These are phyloP conservation scores for Neoascia interrupta DNA, from an alignment of 2,888 invertebrate genomes.

Conservation along the genomic window DNA sequence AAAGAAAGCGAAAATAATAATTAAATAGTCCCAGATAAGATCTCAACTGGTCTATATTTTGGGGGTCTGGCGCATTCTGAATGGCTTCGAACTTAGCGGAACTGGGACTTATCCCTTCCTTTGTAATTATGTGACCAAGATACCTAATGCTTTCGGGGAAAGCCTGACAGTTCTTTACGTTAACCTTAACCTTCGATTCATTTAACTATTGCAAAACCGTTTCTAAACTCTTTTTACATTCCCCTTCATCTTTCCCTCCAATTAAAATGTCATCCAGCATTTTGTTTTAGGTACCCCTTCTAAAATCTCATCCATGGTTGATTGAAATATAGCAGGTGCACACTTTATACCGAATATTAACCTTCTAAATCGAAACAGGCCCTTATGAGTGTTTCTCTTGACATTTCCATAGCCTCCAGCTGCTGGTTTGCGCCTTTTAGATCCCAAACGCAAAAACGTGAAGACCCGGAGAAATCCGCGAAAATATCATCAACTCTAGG, in stretches of 20 bases:
- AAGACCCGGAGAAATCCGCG: not conserved
- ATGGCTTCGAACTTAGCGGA: conserved; percentile 12
- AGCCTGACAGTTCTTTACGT: conserved; percentile 23
- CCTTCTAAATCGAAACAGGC: conserved; percentile 1
- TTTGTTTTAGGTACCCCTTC: not conserved
- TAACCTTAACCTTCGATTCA: not conserved
- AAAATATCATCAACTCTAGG: conserved; percentile 23
- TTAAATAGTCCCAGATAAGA: conserved; percentile 32
- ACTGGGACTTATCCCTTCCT: conserved; percentile 15
- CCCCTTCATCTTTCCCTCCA: not conserved
- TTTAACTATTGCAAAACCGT: not conserved
- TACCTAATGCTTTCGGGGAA: conserved; percentile 24
- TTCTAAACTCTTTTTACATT: conserved; percentile 2
- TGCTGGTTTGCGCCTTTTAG: conserved; percentile 14
- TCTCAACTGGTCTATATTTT: conserved; percentile 14
- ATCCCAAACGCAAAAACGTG: conserved; percentile 25
- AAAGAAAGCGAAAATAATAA: conserved; percentile 27
- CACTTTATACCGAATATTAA: conserved; percentile 23
- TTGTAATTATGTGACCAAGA: conserved; percentile 33
- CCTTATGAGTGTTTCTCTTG: conserved; percentile 8
- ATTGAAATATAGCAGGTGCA: conserved; percentile 33
- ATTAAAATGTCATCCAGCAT: conserved; percentile 21
- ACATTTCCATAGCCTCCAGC: conserved; percentile 1
- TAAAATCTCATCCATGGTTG: conserved; percentile 30
- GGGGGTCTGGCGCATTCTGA: conserved; percentile 12